Evolutionary conservation across 1,140 invertebrate species (phyloP), one percentile per base, ranked within the genome.

Genomic region (Trichomalopsis sarcophagae): DNA sequence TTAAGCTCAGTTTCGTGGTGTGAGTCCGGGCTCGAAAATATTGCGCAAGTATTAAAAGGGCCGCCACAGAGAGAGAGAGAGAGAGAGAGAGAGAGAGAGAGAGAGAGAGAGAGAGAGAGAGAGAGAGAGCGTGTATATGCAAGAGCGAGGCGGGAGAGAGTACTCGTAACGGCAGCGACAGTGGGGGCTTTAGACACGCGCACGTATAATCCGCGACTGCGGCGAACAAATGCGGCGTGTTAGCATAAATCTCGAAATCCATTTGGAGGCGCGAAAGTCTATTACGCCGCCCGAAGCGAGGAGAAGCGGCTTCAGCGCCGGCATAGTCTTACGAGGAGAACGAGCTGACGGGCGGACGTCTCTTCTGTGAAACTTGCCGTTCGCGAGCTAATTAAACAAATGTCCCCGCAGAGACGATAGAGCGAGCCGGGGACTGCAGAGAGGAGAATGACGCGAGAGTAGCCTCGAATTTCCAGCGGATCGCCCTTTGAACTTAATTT

Each of bases 231-330:
- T 92, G 92, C 90, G 87, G 86, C 92, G 91, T 92, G 92, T 93
- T 93, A 91, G 90, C 91, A 93, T 93, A 93, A 93, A 93, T 93
- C 92, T 93, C 89, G 88, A 92, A 93, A 93, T 93, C 90, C 92
- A 93, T 93, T 93, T 93, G 89, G 88, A 92, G 90, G 89, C 91
- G 90, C 90, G 91, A 92, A 81, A 80, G 90, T 89, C 91, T 92
- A 91, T 92, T 93, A 91, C 91, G 87, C 86, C 87, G 86, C 84
- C 78, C 88, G 86, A 78, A 89, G 87, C 85, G 86, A 88, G 85
- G 86, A 87, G 78, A 87, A 71, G 84, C 84, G 86, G 74, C 73
- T 27, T 75, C 81, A 66, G 36, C 81, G 68, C 55, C 17, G 27
- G 77, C n/a, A 36, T 17, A 73, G 44, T 76, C 84, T 87, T 88